phyloP scores from a whole-genome alignment of 2,797 vertebrate species.

The Gobio occitaniae region DNA sequence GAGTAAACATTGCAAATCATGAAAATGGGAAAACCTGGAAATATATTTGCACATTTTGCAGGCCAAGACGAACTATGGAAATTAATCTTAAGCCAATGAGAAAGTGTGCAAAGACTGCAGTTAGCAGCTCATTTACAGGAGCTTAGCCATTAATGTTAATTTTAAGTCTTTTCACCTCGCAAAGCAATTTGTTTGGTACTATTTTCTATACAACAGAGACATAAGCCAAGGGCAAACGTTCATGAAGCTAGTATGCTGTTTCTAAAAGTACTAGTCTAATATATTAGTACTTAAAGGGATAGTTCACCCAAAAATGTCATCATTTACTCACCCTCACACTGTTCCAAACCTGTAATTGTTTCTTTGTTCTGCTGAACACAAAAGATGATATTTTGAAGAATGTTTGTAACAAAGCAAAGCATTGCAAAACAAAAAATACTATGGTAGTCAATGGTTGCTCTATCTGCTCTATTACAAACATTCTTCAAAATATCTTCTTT shows the following conservation, averaged over 20 bases:
- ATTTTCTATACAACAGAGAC: background rate
- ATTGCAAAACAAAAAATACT: too few species aligned
- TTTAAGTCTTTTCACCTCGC: background rate
- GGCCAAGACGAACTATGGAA: background rate
- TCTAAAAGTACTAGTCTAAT: background rate
- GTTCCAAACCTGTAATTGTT: too few species aligned
- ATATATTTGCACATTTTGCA: background rate
- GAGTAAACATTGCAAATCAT: conserved; percentile 46
- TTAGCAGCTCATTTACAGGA: background rate
- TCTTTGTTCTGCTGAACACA: too few species aligned
- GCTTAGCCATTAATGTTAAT: background rate
- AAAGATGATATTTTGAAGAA: too few species aligned
- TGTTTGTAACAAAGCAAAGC: too few species aligned
- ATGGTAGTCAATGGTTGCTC: too few species aligned
- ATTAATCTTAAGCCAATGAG: too few species aligned
- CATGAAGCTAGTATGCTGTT: background rate
- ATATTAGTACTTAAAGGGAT: background rate
- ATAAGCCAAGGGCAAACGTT: background rate
- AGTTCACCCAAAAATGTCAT: too few species aligned
- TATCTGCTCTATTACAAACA: too few species aligned
- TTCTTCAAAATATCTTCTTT: too few species aligned
- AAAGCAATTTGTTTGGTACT: background rate
- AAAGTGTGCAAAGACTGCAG: background rate
- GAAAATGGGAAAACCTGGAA: background rate
- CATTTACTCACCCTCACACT: too few species aligned